Percentiles rank a stretch among this genome's conserved stretches.
These are phyloP conservation scores for Hemicrepidius hirtus DNA, from an alignment of 2,888 invertebrate genomes.

Conservation along the genomic window DNA sequence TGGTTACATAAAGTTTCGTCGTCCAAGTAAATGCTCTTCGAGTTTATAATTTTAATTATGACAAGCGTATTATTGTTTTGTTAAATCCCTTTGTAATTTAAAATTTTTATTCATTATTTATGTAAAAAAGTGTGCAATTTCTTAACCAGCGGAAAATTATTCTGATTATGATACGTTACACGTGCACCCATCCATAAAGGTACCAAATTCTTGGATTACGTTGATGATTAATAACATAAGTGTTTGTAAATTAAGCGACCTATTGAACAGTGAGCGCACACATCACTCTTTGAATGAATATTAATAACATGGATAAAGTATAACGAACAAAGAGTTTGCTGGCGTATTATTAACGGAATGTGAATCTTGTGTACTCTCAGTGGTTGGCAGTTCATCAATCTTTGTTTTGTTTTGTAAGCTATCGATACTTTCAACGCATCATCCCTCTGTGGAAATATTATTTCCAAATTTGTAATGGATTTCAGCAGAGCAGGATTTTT, in stretches of 20 bases:
- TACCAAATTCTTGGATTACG: background rate
- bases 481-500: slow-evolving; percentile 31
- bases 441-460: slow-evolving; percentile 32
- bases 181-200: background rate
- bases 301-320: slow-evolving; percentile 35
- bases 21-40: background rate
- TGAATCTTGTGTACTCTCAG: slow-evolving; percentile 42
- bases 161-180: too few relatives aligned
- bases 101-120: too few relatives aligned
- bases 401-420: slow-evolving; percentile 46
- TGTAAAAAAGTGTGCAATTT: too few relatives aligned
- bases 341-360: slow-evolving; percentile 45
- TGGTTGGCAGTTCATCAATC: slow-evolving; percentile 44
- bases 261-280: slow-evolving; percentile 32
- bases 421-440: slow-evolving; percentile 32
- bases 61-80: too few relatives aligned
- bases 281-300: slow-evolving; percentile 34
- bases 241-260: slow-evolving; percentile 25
- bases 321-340: slow-evolving; percentile 42
- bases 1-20: background rate
- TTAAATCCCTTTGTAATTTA: too few relatives aligned
- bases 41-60: too few relatives aligned
- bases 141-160: too few relatives aligned
- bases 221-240: slow-evolving; percentile 1
- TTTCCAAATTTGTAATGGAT: slow-evolving; percentile 46